Percentiles rank a stretch among this genome's conserved stretches.
These are phyloP conservation scores for Popillia japonica DNA, from an alignment of 1,140 invertebrate species.

Conservation along the genomic window DNA sequence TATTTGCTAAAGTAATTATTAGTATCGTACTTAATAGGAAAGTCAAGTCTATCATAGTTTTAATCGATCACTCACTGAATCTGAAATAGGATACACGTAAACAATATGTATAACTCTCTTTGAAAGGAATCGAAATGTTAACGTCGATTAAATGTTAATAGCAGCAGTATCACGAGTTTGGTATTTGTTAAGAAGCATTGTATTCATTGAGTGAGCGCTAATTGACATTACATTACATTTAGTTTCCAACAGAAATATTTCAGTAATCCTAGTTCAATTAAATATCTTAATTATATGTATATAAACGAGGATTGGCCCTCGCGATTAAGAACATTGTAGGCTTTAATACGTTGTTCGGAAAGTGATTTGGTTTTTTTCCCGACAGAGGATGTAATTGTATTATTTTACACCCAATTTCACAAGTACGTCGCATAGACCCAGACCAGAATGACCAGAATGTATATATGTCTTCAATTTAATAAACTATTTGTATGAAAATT, in stretches of 20 bases:
- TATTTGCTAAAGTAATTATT: neutral
- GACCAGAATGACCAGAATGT: too few species aligned
- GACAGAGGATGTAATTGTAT: too few species aligned
- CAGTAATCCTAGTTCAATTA: too few species aligned
- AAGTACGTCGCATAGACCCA: too few species aligned
- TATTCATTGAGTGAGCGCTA: constrained; percentile 23
- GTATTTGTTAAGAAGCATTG: constrained; percentile 28
- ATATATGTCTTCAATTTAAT: too few species aligned
- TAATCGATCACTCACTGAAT: neutral
- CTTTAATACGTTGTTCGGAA: too few species aligned
- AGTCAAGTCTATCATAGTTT: neutral
- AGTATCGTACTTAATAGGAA: neutral
- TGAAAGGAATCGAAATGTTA: constrained; percentile 15
- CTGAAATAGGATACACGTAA: constrained; percentile 11
- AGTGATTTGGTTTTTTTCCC: too few species aligned
- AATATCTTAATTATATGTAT: constrained; percentile 19
- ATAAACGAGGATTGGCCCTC: neutral
- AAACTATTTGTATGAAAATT: too few species aligned
- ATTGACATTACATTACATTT: constrained; percentile 11
- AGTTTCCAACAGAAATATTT: neutral
- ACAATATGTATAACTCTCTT: neutral
- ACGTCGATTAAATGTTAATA: constrained; percentile 27
- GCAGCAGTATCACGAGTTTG: constrained; percentile 12
- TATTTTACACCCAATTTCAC: too few species aligned
- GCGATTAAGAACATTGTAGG: too few species aligned